These are phyloP conservation scores for Campoletis sonorensis DNA, from an alignment of 1,140 invertebrate species.

Conservation along the genomic window DNA sequence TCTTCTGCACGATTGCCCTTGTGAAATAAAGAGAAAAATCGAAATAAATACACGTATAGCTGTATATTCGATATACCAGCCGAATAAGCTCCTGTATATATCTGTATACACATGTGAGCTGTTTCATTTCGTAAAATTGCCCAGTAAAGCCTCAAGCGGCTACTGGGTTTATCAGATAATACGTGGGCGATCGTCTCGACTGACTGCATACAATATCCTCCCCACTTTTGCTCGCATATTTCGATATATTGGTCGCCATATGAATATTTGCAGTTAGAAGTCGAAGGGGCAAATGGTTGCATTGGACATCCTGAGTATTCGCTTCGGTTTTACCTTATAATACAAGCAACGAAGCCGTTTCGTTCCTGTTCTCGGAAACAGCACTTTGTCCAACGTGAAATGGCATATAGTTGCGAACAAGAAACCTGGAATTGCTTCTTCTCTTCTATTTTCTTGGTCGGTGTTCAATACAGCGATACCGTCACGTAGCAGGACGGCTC, in stretches of 20 bases:
- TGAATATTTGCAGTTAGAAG: constrained; percentile 64
- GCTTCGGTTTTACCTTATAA: not conserved
- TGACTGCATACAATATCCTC: constrained; percentile 58
- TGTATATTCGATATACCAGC: not conserved
- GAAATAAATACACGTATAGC: not conserved
- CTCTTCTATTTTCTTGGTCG: not conserved
- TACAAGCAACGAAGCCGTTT: not conserved
- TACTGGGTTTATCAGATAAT: constrained; percentile 39
- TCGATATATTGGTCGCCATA: constrained; percentile 68
- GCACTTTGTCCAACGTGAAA: constrained; percentile 23
- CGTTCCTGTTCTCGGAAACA: not conserved
- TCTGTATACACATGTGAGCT: not conserved
- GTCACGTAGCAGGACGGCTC: constrained; percentile 50
- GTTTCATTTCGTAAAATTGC: not conserved
- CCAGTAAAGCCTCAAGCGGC: not conserved
- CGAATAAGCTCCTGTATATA: not conserved
- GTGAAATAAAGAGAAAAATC: not conserved
- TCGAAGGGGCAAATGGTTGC: constrained; percentile 11
- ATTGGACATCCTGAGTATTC: constrained; percentile 47
- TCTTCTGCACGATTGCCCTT: constrained; percentile 13
- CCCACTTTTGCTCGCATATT: constrained; percentile 58
- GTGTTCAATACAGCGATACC: constrained; percentile 33
- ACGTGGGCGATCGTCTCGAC: constrained; percentile 39
- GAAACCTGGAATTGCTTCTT: constrained; percentile 67
- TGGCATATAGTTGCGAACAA: constrained; percentile 69